Evolutionary conservation across 53 echinoderm and acorn worm genomes (phyloP).

Genomic region (Zoroaster sp.): DNA sequence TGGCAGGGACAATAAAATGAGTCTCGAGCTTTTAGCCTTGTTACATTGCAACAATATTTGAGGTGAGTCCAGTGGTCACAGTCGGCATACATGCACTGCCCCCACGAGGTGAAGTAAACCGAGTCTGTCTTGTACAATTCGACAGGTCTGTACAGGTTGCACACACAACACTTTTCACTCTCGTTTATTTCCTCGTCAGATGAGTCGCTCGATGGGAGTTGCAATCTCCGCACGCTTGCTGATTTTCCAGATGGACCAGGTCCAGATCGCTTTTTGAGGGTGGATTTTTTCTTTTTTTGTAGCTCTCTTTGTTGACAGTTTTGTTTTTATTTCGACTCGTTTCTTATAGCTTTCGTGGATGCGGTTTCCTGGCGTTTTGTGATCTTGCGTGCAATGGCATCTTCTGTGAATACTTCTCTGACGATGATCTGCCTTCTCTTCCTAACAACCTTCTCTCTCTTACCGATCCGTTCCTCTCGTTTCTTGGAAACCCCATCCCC

Average conservation of each 20-base stretch:
- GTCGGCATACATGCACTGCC: background rate
- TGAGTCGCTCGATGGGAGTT: too few species aligned
- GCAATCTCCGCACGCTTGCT: too few species aligned
- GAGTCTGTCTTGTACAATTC: background rate
- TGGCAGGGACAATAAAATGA: conserved; percentile 11
- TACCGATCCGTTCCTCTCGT: background rate
- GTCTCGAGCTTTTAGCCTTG: background rate
- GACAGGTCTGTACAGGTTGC: background rate
- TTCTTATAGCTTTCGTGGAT: too few species aligned
- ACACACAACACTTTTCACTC: background rate
- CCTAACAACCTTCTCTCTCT: background rate
- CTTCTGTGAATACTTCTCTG: background rate
- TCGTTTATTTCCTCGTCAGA: background rate
- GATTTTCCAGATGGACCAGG: too few species aligned
- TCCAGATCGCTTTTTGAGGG: too few species aligned
- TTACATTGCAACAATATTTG: background rate
- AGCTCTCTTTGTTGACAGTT: too few species aligned
- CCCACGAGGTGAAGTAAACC: background rate
- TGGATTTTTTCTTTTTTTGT: too few species aligned
- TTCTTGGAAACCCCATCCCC: background rate
- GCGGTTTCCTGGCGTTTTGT: too few species aligned
- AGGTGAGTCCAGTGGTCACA: background rate
- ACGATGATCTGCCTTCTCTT: background rate
- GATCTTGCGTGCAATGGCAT: background rate
- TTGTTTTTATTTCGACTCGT: too few species aligned